Evolutionary conservation across 2,113 vertebrate species (phyloP).

Genomic region (Bostrychus sinensis): DNA sequence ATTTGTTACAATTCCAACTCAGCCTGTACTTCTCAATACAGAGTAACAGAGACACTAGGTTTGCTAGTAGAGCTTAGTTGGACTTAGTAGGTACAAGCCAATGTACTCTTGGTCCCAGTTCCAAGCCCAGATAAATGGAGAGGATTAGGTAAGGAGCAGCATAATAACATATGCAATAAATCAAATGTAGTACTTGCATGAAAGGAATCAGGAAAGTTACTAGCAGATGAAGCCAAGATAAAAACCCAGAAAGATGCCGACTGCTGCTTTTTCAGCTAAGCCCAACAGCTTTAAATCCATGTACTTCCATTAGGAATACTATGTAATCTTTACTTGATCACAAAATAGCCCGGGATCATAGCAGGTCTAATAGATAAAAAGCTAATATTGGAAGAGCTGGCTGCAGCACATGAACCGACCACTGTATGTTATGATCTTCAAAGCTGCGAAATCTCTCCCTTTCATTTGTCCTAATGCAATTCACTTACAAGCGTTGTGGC

Average conservation of each 20-base stretch:
- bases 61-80: too few relatives aligned
- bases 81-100: too few relatives aligned
- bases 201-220: too few relatives aligned
- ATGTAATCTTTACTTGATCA: constrained; percentile 24
- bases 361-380: neutral
- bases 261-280: neutral
- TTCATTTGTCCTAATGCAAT: constrained; percentile 22
- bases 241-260: neutral
- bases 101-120: too few relatives aligned
- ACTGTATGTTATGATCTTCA: neutral
- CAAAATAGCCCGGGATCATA: constrained; percentile 14
- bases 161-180: too few relatives aligned
- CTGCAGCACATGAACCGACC: constrained; percentile 3
- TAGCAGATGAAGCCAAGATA: too few relatives aligned
- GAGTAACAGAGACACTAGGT: too few relatives aligned
- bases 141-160: too few relatives aligned
- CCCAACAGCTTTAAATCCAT: constrained; percentile 22
- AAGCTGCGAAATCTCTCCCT: neutral
- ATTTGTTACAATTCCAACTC: constrained; percentile 5
- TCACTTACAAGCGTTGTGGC: constrained; percentile 1
- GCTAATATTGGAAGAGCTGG: constrained; percentile 1
- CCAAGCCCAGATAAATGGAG: too few relatives aligned
- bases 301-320: constrained; percentile 38
- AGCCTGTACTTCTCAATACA: constrained; percentile 38
- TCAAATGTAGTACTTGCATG: too few relatives aligned